A percentile compares a stretch with the other conserved stretches of the same genome.
Evolutionary conservation across 1,140 invertebrate species (phyloP).

Genomic region (Ectropis grisescens): DNA sequence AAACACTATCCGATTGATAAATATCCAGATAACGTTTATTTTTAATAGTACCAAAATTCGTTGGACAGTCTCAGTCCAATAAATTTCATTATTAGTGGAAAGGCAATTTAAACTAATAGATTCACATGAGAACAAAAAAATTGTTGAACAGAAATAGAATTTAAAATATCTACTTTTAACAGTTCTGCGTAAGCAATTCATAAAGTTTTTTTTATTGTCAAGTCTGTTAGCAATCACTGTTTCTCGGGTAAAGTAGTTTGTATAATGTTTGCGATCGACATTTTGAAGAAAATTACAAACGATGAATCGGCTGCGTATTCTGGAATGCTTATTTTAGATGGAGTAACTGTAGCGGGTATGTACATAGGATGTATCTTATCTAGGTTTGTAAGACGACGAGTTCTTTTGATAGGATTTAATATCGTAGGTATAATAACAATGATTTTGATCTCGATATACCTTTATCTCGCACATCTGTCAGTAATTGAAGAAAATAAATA

Average conservation of each 20-base stretch:
- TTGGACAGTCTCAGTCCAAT: too few relatives aligned
- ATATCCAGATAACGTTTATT: too few relatives aligned
- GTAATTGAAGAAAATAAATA: slow-evolving; percentile 17
- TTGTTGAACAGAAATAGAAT: not conserved
- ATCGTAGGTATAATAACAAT: slow-evolving; percentile 15
- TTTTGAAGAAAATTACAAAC: slow-evolving; percentile 18
- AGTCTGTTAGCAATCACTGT: slow-evolving; percentile 11
- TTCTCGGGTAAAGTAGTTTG: slow-evolving; percentile 21
- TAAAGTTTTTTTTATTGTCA: slow-evolving; percentile 17
- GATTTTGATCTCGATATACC: slow-evolving; percentile 17
- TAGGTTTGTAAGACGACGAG: slow-evolving; percentile 16
- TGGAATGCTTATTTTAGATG: slow-evolving; percentile 25
- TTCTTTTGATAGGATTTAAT: slow-evolving; percentile 11
- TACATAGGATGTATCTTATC: slow-evolving; percentile 18
- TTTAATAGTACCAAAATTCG: too few relatives aligned
- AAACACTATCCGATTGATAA: too few relatives aligned
- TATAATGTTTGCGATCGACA: slow-evolving; percentile 19
- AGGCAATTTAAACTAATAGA: slow-evolving; percentile 11
- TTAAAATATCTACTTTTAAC: slow-evolving; percentile 4
- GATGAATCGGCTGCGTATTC: slow-evolving; percentile 17
- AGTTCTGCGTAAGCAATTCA: slow-evolving; percentile 10
- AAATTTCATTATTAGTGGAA: slow-evolving; percentile 8
- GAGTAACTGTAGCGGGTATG: slow-evolving; percentile 20
- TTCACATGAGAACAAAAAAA: slow-evolving; percentile 2
- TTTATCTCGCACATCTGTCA: slow-evolving; percentile 13